Base-by-base conservation (phyloP, 2,888 invertebrate genomes). In the Hedya salicella region DNA sequence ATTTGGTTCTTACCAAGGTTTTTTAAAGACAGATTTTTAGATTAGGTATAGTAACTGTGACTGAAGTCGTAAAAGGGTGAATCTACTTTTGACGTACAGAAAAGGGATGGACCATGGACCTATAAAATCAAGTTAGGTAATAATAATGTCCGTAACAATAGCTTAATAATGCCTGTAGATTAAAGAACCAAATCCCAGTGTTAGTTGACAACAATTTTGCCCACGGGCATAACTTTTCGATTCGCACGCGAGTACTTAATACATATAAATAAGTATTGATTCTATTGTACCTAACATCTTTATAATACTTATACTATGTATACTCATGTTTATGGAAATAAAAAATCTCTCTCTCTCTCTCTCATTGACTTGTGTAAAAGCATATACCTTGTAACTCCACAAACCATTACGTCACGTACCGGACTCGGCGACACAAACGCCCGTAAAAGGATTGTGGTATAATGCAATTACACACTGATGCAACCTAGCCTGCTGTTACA, bases 161-260 rank as follows among this genome's bases (percentile, higher is more conserved):
- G 17, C 50, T 40, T 57, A 44, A 46, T 68, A 57, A 32, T 21
- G 39, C 46, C 56, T 46, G 19, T 61, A 59, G 48, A 65, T 70
- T 73, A 78, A 77, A 76, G 73, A 74, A 71, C 64, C 71, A 69
- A 71, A 71, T 70, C 71, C 62, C 68, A 74, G 69, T 72, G 71
- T 74, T 69, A 70, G 66, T 62, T 70, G 61, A 63, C 68, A 69
- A 53, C 66, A 71, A 63, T 78, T 76, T 79, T 81, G 81, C 72
- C 83, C 73, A 78, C 82, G 86, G 87, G 89, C 87, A 83, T 88
- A 86, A 90, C 85, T 88, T 88, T 82, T 85, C 81, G 87, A 85
- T 85, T 87, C 86, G 80, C 87, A 87, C 86, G 84, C 86, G 78
- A 84, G 81, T 92, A 90, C 91, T 91, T 91, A 90, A n/a, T n/a